phyloP scores from a whole-genome alignment of 2,888 invertebrate genomes.

The Melanotus villosus region DNA sequence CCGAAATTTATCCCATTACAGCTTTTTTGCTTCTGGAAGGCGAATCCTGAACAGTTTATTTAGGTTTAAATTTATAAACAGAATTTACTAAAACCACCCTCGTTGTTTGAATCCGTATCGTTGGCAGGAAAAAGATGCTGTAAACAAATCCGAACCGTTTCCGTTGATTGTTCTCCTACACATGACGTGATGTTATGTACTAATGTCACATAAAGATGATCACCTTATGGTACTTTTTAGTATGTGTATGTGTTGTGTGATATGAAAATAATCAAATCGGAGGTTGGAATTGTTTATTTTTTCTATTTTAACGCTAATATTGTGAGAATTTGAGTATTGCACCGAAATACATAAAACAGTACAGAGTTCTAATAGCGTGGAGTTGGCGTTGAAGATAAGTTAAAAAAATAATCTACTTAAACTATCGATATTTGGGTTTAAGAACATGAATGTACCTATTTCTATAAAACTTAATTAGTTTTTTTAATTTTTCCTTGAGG shows the following conservation, averaged over 20 bases:
- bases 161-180: conserved; percentile 44
- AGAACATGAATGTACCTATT: conserved; percentile 42
- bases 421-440: conserved; percentile 51
- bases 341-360: conserved; percentile 47
- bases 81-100: conserved; percentile 29
- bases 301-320: conserved; percentile 50
- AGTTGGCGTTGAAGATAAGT: conserved; percentile 50
- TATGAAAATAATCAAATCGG: conserved; percentile 51
- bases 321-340: conserved; percentile 53
- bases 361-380: conserved; percentile 10
- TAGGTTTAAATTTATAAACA: conserved; percentile 25
- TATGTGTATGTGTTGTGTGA: conserved; percentile 39
- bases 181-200: conserved; percentile 28
- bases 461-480: neutral
- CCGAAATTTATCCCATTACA: neutral
- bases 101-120: too few species aligned
- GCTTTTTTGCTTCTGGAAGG: neutral
- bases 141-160: conserved; percentile 44
- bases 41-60: neutral
- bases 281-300: conserved; percentile 50
- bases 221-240: conserved; percentile 48
- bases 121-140: conserved; percentile 7
- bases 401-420: conserved; percentile 53
- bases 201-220: conserved; percentile 46
- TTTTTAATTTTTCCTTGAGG: neutral